Percentiles rank a stretch among this genome's conserved stretches.
Evolutionary conservation across 2,797 vertebrate species (phyloP).

Genomic region (Poecilia velifera): DNA sequence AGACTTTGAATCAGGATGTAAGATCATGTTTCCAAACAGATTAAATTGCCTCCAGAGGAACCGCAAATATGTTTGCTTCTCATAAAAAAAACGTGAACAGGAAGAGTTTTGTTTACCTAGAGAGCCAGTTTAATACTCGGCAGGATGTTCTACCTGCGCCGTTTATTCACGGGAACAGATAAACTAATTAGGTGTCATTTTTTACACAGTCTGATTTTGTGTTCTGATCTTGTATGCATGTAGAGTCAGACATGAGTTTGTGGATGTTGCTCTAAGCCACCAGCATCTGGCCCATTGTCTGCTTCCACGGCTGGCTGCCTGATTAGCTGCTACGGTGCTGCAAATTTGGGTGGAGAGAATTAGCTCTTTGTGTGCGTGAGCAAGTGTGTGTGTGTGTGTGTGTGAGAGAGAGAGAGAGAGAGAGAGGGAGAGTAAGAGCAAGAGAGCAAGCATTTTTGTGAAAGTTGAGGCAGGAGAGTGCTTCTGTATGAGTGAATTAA

Average conservation of each 20-base stretch:
- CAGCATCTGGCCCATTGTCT: constrained; percentile 77
- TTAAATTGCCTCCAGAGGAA: background rate
- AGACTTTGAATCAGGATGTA: constrained; percentile 19
- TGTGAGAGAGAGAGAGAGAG: background rate
- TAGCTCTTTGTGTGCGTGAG: constrained; percentile 37
- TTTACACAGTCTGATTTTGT: constrained; percentile 48
- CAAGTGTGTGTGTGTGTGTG: constrained; percentile 24
- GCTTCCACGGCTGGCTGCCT: constrained; percentile 66
- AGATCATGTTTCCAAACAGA: background rate
- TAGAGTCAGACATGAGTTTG: constrained; percentile 63
- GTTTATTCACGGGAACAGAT: constrained; percentile 43
- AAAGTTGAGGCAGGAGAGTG: constrained; percentile 31
- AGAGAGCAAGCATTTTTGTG: constrained; percentile 5
- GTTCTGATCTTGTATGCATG: constrained; percentile 25
- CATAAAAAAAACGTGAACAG: background rate
- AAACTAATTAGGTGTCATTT: constrained; percentile 49
- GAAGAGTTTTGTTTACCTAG: background rate
- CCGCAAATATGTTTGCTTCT: background rate
- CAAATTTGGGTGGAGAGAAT: constrained; percentile 54
- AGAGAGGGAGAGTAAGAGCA: background rate
- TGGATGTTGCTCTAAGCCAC: constrained; percentile 65
- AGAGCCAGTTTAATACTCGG: constrained; percentile 2
- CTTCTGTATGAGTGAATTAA: constrained; percentile 42
- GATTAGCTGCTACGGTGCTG: constrained; percentile 67
- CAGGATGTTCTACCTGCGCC: background rate